phyloP scores from a whole-genome alignment of 2,797 vertebrate genomes.

The Natrix natrix region DNA sequence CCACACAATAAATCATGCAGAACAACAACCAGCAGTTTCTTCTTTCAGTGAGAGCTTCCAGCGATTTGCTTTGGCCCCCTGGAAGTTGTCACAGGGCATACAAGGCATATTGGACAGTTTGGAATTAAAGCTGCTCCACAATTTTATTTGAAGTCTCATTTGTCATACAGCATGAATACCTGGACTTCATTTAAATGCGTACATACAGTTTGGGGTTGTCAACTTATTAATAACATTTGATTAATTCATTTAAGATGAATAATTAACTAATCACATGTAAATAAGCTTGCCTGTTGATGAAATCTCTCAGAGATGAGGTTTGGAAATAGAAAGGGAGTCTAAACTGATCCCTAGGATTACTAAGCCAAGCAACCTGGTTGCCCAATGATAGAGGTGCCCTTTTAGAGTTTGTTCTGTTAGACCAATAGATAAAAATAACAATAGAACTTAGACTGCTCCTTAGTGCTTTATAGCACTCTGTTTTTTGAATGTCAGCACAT shows the following conservation, averaged over 20 bases:
- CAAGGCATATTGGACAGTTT: not conserved
- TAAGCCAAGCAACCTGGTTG: not conserved
- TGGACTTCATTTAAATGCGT: not conserved
- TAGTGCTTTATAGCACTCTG: not conserved
- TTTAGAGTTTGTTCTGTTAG: not conserved
- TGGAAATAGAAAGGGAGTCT: not conserved
- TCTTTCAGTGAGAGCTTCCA: not conserved
- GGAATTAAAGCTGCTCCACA: not conserved
- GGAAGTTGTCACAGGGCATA: not conserved
- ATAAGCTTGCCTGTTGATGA: not conserved
- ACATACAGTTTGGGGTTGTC: not conserved
- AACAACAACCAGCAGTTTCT: not conserved
- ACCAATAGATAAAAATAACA: not conserved
- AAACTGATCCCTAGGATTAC: not conserved
- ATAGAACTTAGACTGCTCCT: not conserved
- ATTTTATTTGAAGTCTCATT: not conserved
- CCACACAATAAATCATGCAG: not conserved
- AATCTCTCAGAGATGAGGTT: not conserved
- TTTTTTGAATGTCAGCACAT: not conserved
- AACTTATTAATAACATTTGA: not conserved
- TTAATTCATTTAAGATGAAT: not conserved
- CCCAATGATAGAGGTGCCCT: not conserved
- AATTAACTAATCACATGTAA: not conserved
- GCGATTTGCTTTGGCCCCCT: no score
- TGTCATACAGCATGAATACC: not conserved